These are phyloP conservation scores for Prionailurus bengalensis DNA, from an alignment of 2,113 vertebrate species.

Conservation along the genomic window DNA sequence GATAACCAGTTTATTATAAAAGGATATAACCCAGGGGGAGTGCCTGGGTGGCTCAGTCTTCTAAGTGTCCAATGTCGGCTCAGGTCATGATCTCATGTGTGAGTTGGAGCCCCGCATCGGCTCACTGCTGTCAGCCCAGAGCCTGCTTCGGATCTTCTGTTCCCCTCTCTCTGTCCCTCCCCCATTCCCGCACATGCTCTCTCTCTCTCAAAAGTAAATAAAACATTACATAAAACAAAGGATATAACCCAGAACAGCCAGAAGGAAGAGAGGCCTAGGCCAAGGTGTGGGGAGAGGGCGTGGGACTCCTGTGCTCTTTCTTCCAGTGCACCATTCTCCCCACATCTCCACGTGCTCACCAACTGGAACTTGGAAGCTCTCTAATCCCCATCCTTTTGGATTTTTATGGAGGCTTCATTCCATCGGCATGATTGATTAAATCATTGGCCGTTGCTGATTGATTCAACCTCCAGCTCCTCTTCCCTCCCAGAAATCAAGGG, in stretches of 20 bases:
- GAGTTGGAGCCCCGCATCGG: no score
- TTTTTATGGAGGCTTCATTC: background rate
- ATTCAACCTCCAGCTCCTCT: background rate
- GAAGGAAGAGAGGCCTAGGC: background rate
- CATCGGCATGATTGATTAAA: background rate
- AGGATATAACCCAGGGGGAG: background rate
- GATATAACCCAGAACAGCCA: background rate
- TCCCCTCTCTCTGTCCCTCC: no score
- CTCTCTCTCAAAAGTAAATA: no score
- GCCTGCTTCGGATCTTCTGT: no score
- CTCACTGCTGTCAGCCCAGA: no score
- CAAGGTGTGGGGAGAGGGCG: background rate
- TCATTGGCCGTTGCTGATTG: background rate
- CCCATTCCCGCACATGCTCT: no score
- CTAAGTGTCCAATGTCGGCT: no score
- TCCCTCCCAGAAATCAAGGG: background rate
- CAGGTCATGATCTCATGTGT: no score
- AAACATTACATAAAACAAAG: background rate
- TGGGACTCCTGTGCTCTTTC: no score
- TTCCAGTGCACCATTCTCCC: background rate
- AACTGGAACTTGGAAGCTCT: background rate
- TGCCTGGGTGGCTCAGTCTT: no score
- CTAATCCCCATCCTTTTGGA: background rate
- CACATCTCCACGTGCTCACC: background rate
- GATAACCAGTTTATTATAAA: background rate